phyloP scores from a whole-genome alignment of 1,140 invertebrate genomes.

The Cepaea nemoralis region DNA sequence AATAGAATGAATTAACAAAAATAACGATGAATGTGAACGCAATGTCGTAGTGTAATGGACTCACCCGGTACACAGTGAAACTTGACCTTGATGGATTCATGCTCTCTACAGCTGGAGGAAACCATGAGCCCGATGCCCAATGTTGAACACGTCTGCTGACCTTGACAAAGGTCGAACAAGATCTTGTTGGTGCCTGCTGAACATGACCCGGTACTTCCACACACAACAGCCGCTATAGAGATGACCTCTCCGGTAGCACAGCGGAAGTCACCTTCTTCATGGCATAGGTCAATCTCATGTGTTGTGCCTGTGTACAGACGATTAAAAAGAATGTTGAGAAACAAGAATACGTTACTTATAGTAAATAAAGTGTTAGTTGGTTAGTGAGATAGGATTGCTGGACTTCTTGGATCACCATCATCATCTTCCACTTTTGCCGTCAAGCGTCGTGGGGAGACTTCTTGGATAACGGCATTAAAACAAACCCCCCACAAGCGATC shows the following conservation, averaged over 20 bases:
- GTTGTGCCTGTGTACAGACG: not conserved
- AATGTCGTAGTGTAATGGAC: too few species aligned
- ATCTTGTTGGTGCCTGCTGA: not conserved
- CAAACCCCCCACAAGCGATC: too few species aligned
- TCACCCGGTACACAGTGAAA: not conserved
- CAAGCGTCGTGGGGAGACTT: too few species aligned
- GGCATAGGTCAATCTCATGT: constrained; percentile 1
- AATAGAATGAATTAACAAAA: too few species aligned
- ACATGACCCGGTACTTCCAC: not conserved
- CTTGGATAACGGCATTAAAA: too few species aligned
- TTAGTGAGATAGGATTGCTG: too few species aligned
- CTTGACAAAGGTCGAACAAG: constrained; percentile 33
- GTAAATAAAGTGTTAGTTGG: too few species aligned
- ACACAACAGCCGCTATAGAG: not conserved
- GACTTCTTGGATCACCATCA: too few species aligned
- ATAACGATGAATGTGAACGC: too few species aligned
- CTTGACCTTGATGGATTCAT: not conserved
- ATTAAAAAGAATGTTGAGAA: too few species aligned
- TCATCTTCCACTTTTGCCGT: too few species aligned
- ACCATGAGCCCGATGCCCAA: constrained; percentile 19
- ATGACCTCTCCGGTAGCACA: not conserved
- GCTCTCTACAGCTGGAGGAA: not conserved
- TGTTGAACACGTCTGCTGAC: constrained; percentile 23
- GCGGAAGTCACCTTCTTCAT: constrained; percentile 2
- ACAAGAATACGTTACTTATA: too few species aligned